Base-by-base conservation (phyloP, 2,888 invertebrate genomes). In the Celastrina argiolus region DNA sequence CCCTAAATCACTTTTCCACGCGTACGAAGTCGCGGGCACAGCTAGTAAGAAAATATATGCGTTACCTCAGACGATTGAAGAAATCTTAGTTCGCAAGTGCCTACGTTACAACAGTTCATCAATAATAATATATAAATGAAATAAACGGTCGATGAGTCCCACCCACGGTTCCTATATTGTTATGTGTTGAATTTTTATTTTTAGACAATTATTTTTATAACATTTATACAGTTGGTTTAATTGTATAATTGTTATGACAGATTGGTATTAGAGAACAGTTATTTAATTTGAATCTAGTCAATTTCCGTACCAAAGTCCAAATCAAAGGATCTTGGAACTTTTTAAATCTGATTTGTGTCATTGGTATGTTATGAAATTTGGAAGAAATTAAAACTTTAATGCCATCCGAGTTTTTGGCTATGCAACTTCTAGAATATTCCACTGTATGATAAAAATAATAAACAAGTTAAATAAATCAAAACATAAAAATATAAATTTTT, bases 141-240 rank as follows among this genome's bases (percentile, higher is more conserved):
- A 73, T 73, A 72, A 70, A 67, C 66, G 74, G 66, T 69, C 67
- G 71, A 72, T 75, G 74, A 66, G 66, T 69, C 70, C 75, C 76
- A 72, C 77, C 76, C 76, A 78, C 77, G 68, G 74, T 59, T 58
- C 36, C 66, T 67, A 41, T 61, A 45, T 14, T 56, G 41, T 68
- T 67, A 69, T 68, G 68, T 45, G 45, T 42, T 31, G 67, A 51
- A 59, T 42, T 22, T 45, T 42, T 64, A 64, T 51, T 63, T 68
- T 66, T 67, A 39, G 41, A 26, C 22, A 59, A 59, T 18, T 28
- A 56, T 34, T 34, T 64, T 56, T 58, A 28, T 1, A 58, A 34
- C n/a, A 36, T 61, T 39, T 39, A 61, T 18, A 61, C 36, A 36
- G 61, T 61, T 61, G 18, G 12, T 61, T 18, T 61, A 61, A 61